Conservation (phyloP, 2,797 vertebrate genomes). For the Mormyrus hasselquistii region DNA sequence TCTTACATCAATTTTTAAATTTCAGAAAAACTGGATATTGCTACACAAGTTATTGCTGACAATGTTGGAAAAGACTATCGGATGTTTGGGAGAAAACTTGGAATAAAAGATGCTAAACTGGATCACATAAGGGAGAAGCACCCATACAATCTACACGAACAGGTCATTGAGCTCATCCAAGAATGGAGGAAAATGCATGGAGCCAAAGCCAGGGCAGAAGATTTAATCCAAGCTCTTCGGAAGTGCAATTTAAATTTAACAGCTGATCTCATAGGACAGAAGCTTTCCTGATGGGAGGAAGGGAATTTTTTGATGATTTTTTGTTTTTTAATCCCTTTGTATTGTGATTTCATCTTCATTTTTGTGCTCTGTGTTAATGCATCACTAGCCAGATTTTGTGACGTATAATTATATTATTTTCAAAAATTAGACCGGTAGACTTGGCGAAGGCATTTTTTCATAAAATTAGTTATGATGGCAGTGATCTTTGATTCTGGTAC, state of each 20-base stretch:
- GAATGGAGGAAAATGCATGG: constrained; percentile 61
- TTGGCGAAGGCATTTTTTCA: not conserved
- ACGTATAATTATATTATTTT: not conserved
- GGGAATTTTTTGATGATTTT: not conserved
- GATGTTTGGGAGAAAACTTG: constrained; percentile 63
- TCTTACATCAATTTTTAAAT: not conserved
- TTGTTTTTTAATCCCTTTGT: not conserved
- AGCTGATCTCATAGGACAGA: constrained; percentile 63
- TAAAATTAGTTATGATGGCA: not conserved
- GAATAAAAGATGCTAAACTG: constrained; percentile 56
- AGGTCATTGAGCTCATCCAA: constrained; percentile 55
- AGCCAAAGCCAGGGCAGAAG: constrained; percentile 44
- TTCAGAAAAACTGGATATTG: constrained; percentile 56
- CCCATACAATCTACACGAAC: constrained; percentile 57
- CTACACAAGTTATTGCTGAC: constrained; percentile 53
- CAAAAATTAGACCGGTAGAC: not conserved
- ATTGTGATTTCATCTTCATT: not conserved
- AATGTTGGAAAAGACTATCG: constrained; percentile 66
- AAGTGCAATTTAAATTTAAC: constrained; percentile 63
- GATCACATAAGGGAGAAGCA: constrained; percentile 56
- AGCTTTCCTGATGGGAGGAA: constrained; percentile 27
- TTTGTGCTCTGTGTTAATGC: not conserved
- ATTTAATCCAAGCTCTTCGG: constrained; percentile 63
- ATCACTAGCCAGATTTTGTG: not conserved
- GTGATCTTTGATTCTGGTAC: not conserved